Conservation (phyloP, 1,140 invertebrate species). For the Diachasma alloeum region DNA sequence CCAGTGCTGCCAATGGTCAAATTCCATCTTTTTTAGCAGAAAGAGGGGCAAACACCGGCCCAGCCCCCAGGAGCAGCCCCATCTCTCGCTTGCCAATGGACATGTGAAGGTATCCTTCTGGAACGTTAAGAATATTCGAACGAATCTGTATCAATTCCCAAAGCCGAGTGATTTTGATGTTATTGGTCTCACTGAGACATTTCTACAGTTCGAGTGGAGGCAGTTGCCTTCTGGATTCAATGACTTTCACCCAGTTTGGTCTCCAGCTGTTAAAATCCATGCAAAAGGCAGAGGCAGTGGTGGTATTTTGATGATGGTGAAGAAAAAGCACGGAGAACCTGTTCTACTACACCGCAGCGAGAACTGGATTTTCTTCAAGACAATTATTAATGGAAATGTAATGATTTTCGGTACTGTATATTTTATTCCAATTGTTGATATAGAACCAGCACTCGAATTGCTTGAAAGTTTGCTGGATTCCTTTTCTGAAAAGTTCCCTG, state of each 20-base stretch:
- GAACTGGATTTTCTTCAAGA: background rate
- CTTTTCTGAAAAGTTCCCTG: no score
- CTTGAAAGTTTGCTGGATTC: no score
- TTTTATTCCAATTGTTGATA: no score
- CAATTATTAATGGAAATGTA: background rate
- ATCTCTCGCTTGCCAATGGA: no score
- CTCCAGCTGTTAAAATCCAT: background rate
- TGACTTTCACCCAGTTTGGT: background rate
- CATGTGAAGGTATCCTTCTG: background rate
- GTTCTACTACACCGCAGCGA: background rate
- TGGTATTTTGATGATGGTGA: background rate
- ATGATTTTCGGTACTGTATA: no score
- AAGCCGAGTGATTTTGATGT: background rate
- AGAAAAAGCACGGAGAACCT: background rate
- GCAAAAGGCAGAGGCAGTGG: background rate
- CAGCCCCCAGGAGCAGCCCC: no score
- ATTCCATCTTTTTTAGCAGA: no score
- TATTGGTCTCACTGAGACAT: background rate
- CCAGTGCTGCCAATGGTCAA: background rate
- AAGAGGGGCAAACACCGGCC: no score
- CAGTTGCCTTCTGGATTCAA: background rate
- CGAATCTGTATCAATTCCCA: background rate
- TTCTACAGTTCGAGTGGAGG: background rate
- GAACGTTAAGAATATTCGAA: background rate
- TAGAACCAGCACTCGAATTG: no score